Evolutionary conservation across 2,888 invertebrate genomes (phyloP).

Genomic region (Macrophya alboannulata): DNA sequence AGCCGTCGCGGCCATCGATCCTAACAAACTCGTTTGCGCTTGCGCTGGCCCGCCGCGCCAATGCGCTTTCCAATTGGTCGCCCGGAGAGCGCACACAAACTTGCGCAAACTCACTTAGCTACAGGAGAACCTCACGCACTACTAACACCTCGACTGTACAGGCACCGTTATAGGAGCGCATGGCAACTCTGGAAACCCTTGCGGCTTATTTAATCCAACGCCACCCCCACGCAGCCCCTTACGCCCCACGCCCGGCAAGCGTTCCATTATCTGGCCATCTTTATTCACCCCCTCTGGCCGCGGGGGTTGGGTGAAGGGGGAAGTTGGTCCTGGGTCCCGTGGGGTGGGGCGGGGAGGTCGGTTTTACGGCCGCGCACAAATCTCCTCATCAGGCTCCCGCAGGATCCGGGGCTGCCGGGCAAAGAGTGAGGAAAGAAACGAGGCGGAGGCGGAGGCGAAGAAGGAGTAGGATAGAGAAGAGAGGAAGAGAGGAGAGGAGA

Average conservation of each 20-base stretch:
- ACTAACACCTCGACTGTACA: neutral
- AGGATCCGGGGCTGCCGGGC: slow-evolving; percentile 67
- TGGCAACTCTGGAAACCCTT: slow-evolving; percentile 61
- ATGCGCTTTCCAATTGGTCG: slow-evolving; percentile 27
- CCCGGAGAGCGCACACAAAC: slow-evolving; percentile 19
- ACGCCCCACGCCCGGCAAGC: slow-evolving; percentile 59
- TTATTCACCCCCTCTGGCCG: slow-evolving; percentile 73
- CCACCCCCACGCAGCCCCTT: slow-evolving; percentile 17
- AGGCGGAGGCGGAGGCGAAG: slow-evolving; percentile 49
- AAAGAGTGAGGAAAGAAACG: slow-evolving; percentile 52
- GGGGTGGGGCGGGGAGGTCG: slow-evolving; percentile 58
- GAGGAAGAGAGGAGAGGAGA: slow-evolving; percentile 55
- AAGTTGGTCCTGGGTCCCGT: slow-evolving; percentile 42
- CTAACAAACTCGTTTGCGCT: slow-evolving; percentile 40
- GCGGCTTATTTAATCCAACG: slow-evolving; percentile 66
- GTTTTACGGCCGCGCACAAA: slow-evolving; percentile 79
- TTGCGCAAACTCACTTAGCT: neutral
- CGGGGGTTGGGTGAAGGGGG: slow-evolving; percentile 58
- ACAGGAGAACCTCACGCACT: slow-evolving; percentile 3
- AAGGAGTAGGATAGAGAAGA: slow-evolving; percentile 56
- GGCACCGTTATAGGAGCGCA: slow-evolving; percentile 53
- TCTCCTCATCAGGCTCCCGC: slow-evolving; percentile 78
- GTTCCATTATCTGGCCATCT: slow-evolving; percentile 76
- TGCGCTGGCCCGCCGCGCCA: neutral
- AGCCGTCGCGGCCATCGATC: slow-evolving; percentile 53